Evolutionary conservation across 2,888 invertebrate species (phyloP), one percentile per base, ranked within the genome.

Genomic region (Agrotis segetum): DNA sequence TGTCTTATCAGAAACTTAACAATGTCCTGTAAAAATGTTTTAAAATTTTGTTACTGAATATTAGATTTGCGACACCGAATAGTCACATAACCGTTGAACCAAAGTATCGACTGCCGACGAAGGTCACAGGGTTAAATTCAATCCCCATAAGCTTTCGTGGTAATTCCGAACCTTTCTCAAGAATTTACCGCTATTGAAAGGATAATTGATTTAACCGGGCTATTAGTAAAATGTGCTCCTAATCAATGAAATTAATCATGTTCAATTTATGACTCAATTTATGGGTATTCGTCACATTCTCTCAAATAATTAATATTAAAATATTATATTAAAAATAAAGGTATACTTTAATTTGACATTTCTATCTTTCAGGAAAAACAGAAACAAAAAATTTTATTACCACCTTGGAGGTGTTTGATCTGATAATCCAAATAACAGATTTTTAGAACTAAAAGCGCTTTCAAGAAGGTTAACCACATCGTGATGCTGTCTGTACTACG

Each of bases 191-290:
- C 1, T 14, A 67, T 74, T 79, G 44, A 74, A 67, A 52, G n/a
- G 67, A 50, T 59, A 73, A 73, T 77, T 79, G 74, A 67, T 79
- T 74, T 63, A 40, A 77, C 16, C 29, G 49, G 47, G 34, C 59
- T 60, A 63, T 55, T 74, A 67, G 62, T 63, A 60, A 59, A 74
- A 67, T 63, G 46, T 74, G 60, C 19, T 61, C 47, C 17, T 56
- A 67, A 62, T 67, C 14, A 29, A 46, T 59, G 24, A 50, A 53
- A 77, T 70, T 50, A 53, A 47, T 62, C 9, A 40, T 17, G 19
- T 50, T 55, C 13, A 19, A 58, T n/a, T 59, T 19, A 34, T 21
- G 13, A 49, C n/a, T 58, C 13, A 46, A 58, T 56, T 50, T 40
- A 24, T 74, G 13, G 44, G 2, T 13, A 16, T 34, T 60, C 1